Conservation (phyloP, 2,888 invertebrate genomes). For the Palloptera scutellata region DNA sequence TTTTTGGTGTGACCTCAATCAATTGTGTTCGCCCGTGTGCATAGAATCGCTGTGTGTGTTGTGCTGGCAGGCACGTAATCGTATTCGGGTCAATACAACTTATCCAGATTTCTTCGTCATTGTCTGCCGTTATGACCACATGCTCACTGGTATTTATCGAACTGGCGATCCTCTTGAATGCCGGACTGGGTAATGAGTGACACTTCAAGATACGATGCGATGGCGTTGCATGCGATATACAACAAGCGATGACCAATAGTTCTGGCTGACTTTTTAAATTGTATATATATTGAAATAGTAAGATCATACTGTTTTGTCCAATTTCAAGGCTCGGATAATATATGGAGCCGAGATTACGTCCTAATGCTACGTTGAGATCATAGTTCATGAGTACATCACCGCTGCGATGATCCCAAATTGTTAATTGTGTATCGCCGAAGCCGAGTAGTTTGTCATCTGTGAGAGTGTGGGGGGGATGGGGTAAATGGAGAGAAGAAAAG, state of each 20-base stretch:
- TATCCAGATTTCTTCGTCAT: conserved; percentile 58
- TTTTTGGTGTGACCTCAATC: conserved; percentile 50
- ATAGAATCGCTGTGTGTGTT: conserved; percentile 51
- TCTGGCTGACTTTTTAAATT: conserved; percentile 42
- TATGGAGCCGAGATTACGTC: conserved; percentile 56
- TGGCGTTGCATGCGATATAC: conserved; percentile 54
- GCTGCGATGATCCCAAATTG: conserved; percentile 63
- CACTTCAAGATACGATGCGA: conserved; percentile 55
- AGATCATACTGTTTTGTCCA: conserved; percentile 53
- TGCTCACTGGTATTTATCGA: conserved; percentile 57
- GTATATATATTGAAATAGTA: conserved; percentile 50
- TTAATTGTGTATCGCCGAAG: conserved; percentile 57
- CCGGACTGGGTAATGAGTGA: conserved; percentile 50
- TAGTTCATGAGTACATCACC: conserved; percentile 62
- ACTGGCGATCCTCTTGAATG: conserved; percentile 48
- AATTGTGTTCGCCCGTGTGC: conserved; percentile 54
- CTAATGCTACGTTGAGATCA: conserved; percentile 56
- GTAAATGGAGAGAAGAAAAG: conserved; percentile 4
- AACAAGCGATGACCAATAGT: conserved; percentile 56
- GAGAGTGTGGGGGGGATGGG: no score
- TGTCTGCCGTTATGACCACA: conserved; percentile 49
- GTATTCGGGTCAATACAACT: conserved; percentile 52
- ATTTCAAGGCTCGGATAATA: conserved; percentile 57
- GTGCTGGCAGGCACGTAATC: conserved; percentile 47
- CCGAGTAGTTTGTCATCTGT: conserved; percentile 60